Evolutionary conservation across 2,113 vertebrate species (phyloP).

Genomic region (Zeus faber): DNA sequence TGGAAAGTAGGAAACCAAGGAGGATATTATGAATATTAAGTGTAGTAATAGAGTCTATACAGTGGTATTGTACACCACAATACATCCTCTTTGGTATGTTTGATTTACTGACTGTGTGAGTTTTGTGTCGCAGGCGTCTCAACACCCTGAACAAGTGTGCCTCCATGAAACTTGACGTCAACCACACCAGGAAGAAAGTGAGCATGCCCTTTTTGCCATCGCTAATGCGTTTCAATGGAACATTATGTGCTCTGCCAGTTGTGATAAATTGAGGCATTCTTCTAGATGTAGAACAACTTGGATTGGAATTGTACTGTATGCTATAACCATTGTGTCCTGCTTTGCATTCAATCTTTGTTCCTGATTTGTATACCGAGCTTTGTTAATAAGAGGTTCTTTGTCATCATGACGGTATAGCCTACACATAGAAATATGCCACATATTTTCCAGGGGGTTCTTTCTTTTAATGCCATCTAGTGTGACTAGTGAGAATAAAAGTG

Average conservation of each 20-base stretch:
- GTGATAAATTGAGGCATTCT: too few relatives aligned
- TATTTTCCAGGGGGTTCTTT: too few relatives aligned
- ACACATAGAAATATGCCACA: too few relatives aligned
- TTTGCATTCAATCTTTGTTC: too few relatives aligned
- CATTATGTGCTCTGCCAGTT: too few relatives aligned
- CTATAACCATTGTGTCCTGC: too few relatives aligned
- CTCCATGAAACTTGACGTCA: constrained; percentile 98
- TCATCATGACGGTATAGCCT: too few relatives aligned
- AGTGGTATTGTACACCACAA: neutral
- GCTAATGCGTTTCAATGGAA: too few relatives aligned
- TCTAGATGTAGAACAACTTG: too few relatives aligned
- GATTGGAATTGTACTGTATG: too few relatives aligned
- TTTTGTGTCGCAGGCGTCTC: constrained; percentile 81
- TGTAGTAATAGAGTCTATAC: constrained; percentile 2
- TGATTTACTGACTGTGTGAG: constrained; percentile 5
- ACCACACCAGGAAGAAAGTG: constrained; percentile 95
- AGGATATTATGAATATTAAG: constrained; percentile 13
- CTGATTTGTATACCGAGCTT: too few relatives aligned
- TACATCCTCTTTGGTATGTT: neutral
- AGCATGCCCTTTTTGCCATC: constrained; percentile 15
- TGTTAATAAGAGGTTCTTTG: too few relatives aligned
- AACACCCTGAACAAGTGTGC: constrained; percentile 97
- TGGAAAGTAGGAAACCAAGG: constrained; percentile 3
- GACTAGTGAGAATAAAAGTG: neutral
- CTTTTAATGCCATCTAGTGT: neutral